Base-by-base conservation (phyloP, 2,113 vertebrate genomes). In the Serilophus lunatus region DNA sequence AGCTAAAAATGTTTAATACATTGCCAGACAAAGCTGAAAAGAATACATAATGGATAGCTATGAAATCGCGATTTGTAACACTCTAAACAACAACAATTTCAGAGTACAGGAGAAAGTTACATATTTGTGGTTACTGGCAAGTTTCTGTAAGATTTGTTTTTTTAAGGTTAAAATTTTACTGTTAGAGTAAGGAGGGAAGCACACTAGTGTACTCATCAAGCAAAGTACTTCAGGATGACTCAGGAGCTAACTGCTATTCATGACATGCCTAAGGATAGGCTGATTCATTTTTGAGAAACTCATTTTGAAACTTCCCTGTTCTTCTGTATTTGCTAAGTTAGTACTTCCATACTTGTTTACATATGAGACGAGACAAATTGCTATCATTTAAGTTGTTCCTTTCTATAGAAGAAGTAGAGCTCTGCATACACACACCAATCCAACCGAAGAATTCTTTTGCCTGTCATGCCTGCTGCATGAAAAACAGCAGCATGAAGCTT, bases 201-300 rank as follows among this genome's bases (percentile, higher is more conserved):
- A 47, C 7, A 65, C 15, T 23, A 33, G 7, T 20, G 18, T 35
- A 78, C 17, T 88, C 45, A 59, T 42, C 28, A 44, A 49, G 28
- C 12, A 65, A 5, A 22, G 26, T 71, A 64, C 25, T 45, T 65
- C 35, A 84, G 24, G 49, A 68, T 50, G 40, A 36, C 31, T 29
- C 5, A 35, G 38, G 14, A 88, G 12, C 9, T 45, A 16, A 54
- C 2, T 47, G 35, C 20, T 47, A 57, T 47, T n/a, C 42, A 68
- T 0, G 0, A 49, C 25, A 50, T 10, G 36, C 20, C 38, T 64
- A 64, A 76, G 6, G 7, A 64, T 0, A 61, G 12, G 24, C 28
- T 49, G 7, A 69, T 18, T 3, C 51, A 20, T 29, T 90, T 63
- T 24, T 57, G 13, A 87, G 45, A 68, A 72, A 64, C 36, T 42